Evolutionary conservation across 92 coral and sea anemone genomes (phyloP).

Genomic region (Nematostella vectensis): DNA sequence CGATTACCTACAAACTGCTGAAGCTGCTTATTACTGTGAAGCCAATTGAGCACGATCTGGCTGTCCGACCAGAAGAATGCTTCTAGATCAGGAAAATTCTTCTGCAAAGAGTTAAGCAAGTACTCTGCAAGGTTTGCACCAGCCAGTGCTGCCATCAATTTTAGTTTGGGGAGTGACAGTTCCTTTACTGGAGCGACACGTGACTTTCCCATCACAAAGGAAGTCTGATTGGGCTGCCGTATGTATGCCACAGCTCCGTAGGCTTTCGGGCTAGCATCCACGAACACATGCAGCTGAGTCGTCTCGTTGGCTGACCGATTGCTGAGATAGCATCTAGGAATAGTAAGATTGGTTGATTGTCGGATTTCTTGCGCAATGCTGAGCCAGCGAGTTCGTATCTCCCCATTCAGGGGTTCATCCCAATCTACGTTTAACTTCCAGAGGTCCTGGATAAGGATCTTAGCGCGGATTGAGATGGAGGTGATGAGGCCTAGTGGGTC

Average conservation of each 20-base stretch:
- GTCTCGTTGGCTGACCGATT: slow-evolving; percentile 6
- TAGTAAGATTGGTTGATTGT: background rate
- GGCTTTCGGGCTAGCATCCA: slow-evolving; percentile 38
- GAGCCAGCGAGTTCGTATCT: slow-evolving; percentile 8
- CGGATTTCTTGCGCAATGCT: background rate
- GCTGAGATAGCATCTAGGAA: slow-evolving; percentile 14
- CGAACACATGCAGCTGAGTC: slow-evolving; percentile 36
- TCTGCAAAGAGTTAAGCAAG: slow-evolving; percentile 2
- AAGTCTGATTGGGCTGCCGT: slow-evolving; percentile 21
- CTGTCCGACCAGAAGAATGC: slow-evolving; percentile 25
- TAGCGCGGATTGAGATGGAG: no score
- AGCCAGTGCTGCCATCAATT: slow-evolving; percentile 16
- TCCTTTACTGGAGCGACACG: slow-evolving; percentile 17
- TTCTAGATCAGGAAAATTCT: slow-evolving; percentile 1
- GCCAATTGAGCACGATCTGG: slow-evolving; percentile 28
- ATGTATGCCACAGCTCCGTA: slow-evolving; percentile 48
- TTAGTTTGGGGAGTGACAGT: slow-evolving; percentile 15
- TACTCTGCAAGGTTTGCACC: slow-evolving; percentile 26
- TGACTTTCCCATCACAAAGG: slow-evolving; percentile 32
- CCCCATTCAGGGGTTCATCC: slow-evolving; percentile 29
- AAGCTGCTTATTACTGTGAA: slow-evolving; percentile 15
- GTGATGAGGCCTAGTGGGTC: no score
- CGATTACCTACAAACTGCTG: slow-evolving; percentile 11
- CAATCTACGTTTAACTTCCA: slow-evolving; percentile 20
- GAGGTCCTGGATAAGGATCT: slow-evolving; percentile 8